Evolutionary conservation across 1,140 invertebrate genomes (phyloP).

Genomic region (Drosophila nigrodunni): DNA sequence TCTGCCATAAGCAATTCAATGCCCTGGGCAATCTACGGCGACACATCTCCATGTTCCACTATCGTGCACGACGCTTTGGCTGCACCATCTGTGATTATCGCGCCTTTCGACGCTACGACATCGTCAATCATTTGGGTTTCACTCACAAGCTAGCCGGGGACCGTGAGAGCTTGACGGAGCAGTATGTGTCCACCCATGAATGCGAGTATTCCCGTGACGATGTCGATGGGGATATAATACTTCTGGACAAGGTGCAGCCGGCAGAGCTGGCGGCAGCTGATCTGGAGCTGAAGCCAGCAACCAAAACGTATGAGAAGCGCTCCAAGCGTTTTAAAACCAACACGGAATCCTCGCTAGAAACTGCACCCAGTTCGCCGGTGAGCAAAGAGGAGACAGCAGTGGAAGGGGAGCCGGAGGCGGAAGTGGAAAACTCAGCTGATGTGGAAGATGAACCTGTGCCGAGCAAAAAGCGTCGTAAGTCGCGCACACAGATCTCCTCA

Average conservation of each 20-base stretch:
- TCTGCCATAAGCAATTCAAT: slow-evolving; percentile 83
- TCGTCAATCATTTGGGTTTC: slow-evolving; percentile 86
- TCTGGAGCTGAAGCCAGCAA: slow-evolving; percentile 39
- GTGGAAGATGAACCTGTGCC: slow-evolving; percentile 39
- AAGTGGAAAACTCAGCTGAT: slow-evolving; percentile 10
- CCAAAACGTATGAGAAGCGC: slow-evolving; percentile 65
- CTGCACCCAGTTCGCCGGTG: slow-evolving; percentile 31
- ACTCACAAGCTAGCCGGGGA: slow-evolving; percentile 84
- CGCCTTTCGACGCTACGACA: slow-evolving; percentile 86
- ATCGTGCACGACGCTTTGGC: slow-evolving; percentile 86
- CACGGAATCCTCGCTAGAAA: slow-evolving; percentile 38
- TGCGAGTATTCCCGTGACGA: slow-evolving; percentile 78
- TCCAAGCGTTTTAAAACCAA: slow-evolving; percentile 55
- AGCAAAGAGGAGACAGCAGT: too few species aligned
- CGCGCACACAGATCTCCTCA: slow-evolving; percentile 63
- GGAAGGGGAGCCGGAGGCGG: too few species aligned
- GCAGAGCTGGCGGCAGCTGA: not conserved
- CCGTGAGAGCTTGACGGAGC: slow-evolving; percentile 63
- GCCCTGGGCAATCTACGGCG: slow-evolving; percentile 85
- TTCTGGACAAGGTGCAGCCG: slow-evolving; percentile 57
- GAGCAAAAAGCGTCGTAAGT: slow-evolving; percentile 67
- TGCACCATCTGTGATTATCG: slow-evolving; percentile 87
- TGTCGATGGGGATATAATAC: slow-evolving; percentile 75
- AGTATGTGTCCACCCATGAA: slow-evolving; percentile 76
- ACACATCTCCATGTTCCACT: slow-evolving; percentile 86